Evolutionary conservation across 2,113 vertebrate species (phyloP).

Genomic region (Eulemur macaco): DNA sequence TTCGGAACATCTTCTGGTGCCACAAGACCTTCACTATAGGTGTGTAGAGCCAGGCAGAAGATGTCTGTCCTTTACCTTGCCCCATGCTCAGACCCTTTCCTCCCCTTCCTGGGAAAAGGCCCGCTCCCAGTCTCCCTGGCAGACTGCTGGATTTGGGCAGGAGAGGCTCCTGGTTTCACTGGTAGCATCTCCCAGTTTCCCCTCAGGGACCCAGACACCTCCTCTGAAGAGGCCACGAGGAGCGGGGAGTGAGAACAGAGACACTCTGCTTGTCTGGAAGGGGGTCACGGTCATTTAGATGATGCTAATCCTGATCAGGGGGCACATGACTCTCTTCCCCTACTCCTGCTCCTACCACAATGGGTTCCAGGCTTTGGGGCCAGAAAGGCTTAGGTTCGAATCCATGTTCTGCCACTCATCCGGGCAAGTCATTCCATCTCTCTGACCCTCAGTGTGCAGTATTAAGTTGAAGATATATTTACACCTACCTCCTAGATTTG

Average conservation of each 20-base stretch:
- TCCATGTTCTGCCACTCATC: not conserved
- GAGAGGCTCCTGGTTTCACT: not conserved
- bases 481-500: not conserved
- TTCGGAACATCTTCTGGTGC: slow-evolving; percentile 77
- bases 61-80: too few species aligned
- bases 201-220: not conserved
- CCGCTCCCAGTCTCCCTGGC: not conserved
- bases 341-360: not conserved
- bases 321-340: not conserved
- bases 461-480: not conserved
- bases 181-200: not conserved
- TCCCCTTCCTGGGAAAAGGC: not conserved
- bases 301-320: not conserved
- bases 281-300: not conserved
- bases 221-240: not conserved
- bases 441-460: not conserved
- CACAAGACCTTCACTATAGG: slow-evolving; percentile 73
- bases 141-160: not conserved
- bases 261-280: not conserved
- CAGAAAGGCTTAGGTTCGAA: not conserved
- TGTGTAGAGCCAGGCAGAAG: not conserved
- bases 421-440: not conserved
- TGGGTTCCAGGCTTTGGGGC: not conserved
- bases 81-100: not conserved
- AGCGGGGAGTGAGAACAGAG: not conserved